These are phyloP conservation scores for Netelia virgata DNA, from an alignment of 2,888 invertebrate genomes.

Conservation along the genomic window DNA sequence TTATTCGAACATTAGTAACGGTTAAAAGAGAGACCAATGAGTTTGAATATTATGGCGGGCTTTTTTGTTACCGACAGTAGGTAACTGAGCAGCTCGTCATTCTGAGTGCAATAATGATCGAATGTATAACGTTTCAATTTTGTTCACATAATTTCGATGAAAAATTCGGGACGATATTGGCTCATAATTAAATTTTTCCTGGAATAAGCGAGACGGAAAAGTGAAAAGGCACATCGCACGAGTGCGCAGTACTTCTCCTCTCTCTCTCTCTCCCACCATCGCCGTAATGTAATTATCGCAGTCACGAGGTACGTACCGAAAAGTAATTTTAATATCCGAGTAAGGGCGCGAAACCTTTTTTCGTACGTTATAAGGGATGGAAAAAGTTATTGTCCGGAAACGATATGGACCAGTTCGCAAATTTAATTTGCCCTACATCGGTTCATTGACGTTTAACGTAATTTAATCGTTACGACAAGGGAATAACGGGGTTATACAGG, in stretches of 20 bases:
- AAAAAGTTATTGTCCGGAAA: conserved; percentile 4
- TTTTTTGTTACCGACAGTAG: too few species aligned
- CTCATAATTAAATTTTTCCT: conserved; percentile 59
- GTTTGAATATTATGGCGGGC: too few species aligned
- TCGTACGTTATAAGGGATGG: neutral
- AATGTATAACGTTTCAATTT: conserved; percentile 11
- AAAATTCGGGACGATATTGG: conserved; percentile 55
- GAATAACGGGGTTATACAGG: conserved; percentile 20
- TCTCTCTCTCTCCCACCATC: neutral
- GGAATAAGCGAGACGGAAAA: neutral
- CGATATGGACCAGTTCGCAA: conserved; percentile 58
- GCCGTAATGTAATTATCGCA: conserved; percentile 64
- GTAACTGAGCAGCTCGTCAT: too few species aligned
- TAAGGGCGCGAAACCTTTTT: conserved; percentile 15
- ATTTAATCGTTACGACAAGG: conserved; percentile 71
- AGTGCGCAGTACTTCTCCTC: conserved; percentile 1
- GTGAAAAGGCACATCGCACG: conserved; percentile 25
- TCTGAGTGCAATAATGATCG: too few species aligned
- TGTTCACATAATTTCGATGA: conserved; percentile 51
- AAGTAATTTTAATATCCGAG: conserved; percentile 68
- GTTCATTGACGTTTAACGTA: conserved; percentile 68
- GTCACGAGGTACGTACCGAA: conserved; percentile 53
- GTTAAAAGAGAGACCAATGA: too few species aligned
- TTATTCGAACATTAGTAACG: too few species aligned
- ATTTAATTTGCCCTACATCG: conserved; percentile 69